These are phyloP conservation scores for Acrocephalus kingi DNA, from an alignment of 2,113 vertebrate species.

Conservation along the genomic window DNA sequence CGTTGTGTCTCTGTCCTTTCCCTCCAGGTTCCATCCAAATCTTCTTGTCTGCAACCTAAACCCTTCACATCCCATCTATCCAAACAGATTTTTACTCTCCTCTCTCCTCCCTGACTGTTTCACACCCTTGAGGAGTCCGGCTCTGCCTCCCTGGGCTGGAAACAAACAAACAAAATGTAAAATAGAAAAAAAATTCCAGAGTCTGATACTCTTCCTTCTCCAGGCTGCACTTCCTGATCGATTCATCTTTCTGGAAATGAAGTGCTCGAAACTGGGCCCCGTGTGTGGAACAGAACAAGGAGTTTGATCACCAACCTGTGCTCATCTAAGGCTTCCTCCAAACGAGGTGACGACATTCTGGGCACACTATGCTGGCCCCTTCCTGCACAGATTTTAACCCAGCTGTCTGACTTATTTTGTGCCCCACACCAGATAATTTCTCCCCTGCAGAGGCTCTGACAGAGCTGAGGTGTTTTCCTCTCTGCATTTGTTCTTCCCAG, in stretches of 20 bases:
- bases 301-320: not conserved
- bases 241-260: not conserved
- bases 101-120: not conserved
- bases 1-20: not conserved
- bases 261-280: not conserved
- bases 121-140: not conserved
- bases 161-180: not conserved
- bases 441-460: not conserved
- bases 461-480: not conserved
- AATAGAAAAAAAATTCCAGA: not conserved
- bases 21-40: not conserved
- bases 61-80: not conserved
- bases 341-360: too few relatives aligned
- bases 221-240: fast-evolving
- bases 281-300: not conserved
- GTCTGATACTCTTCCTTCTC: not conserved
- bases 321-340: not conserved
- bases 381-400: not conserved
- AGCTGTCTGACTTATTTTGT: not conserved
- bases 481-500: not conserved
- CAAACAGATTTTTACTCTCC: not conserved
- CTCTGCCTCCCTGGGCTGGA: not conserved
- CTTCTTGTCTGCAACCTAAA: not conserved
- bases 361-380: not conserved
- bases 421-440: not conserved